These are phyloP conservation scores for Mycteria americana DNA, from an alignment of 2,797 vertebrate species.

Conservation along the genomic window DNA sequence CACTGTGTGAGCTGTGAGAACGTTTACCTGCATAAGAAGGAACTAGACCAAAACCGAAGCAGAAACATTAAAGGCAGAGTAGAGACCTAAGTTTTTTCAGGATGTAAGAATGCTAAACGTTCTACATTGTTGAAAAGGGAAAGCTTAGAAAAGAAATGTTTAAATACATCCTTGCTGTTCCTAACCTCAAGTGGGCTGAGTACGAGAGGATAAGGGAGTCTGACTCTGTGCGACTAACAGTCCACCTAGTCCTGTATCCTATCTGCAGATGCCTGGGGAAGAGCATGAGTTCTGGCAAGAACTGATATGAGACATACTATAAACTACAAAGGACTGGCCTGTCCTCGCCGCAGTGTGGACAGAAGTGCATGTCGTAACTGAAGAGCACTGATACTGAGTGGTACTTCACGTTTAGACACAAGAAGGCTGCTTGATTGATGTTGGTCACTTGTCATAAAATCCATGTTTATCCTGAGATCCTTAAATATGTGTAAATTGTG, in stretches of 20 bases:
- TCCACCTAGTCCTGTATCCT: not conserved
- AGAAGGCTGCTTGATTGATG: not conserved
- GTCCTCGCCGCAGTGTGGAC: rapidly evolving
- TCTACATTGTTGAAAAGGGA: not conserved
- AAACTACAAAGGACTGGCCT: not conserved
- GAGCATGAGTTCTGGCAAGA: not conserved
- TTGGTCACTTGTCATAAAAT: not conserved
- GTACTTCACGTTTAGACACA: not conserved
- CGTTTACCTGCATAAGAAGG: not conserved
- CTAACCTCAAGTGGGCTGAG: not conserved
- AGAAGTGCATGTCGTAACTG: not conserved
- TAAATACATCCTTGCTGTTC: not conserved
- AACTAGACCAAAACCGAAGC: not conserved
- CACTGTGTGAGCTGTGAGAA: not conserved
- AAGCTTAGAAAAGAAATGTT: not conserved
- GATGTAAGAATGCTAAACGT: not conserved
- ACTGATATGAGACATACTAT: not conserved
- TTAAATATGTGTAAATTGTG: rapidly evolving
- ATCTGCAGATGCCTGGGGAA: constrained; percentile 3
- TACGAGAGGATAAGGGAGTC: not conserved
- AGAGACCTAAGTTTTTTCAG: not conserved
- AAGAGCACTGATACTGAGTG: not conserved
- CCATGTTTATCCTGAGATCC: rapidly evolving
- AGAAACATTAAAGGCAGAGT: not conserved
- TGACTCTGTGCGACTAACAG: not conserved